phyloP scores from a whole-genome alignment of 2,888 invertebrate genomes.

The Thereva nobilitata region DNA sequence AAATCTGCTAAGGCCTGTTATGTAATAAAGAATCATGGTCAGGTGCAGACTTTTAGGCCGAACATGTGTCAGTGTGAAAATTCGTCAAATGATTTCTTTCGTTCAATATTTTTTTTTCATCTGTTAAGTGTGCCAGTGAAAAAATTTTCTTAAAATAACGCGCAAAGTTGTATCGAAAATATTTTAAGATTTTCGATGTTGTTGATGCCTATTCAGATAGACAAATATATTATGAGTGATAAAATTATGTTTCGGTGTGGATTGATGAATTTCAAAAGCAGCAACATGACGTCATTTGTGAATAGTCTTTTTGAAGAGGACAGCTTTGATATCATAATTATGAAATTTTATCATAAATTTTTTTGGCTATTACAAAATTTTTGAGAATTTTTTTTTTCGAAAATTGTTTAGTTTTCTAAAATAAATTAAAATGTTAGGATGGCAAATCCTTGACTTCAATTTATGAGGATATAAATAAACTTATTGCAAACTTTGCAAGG shows the following conservation, averaged over 20 bases:
- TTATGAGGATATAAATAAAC: too few species aligned
- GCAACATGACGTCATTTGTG: too few species aligned
- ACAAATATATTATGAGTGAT: conserved; percentile 15
- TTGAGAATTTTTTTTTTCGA: too few species aligned
- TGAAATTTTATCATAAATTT: too few species aligned
- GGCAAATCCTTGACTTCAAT: too few species aligned
- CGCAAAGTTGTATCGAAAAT: conserved; percentile 19
- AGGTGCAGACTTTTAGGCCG: background rate
- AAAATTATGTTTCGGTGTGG: conserved; percentile 9
- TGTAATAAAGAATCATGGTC: conserved; percentile 9
- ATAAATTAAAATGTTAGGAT: too few species aligned
- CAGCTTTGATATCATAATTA: too few species aligned
- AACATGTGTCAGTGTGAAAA: background rate
- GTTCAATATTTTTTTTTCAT: background rate
- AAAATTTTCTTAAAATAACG: conserved; percentile 23
- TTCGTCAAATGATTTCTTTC: background rate
- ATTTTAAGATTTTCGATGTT: conserved; percentile 18
- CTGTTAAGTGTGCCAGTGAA: background rate
- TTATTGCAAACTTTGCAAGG: too few species aligned
- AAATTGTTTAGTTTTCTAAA: too few species aligned
- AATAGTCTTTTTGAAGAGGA: too few species aligned
- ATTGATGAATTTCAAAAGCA: conserved; percentile 9
- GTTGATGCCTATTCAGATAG: conserved; percentile 5
- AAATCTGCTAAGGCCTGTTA: conserved; percentile 7
- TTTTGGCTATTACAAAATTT: too few species aligned